Conservation (phyloP, 2,113 vertebrate genomes). For the Antechinus stuartii region DNA sequence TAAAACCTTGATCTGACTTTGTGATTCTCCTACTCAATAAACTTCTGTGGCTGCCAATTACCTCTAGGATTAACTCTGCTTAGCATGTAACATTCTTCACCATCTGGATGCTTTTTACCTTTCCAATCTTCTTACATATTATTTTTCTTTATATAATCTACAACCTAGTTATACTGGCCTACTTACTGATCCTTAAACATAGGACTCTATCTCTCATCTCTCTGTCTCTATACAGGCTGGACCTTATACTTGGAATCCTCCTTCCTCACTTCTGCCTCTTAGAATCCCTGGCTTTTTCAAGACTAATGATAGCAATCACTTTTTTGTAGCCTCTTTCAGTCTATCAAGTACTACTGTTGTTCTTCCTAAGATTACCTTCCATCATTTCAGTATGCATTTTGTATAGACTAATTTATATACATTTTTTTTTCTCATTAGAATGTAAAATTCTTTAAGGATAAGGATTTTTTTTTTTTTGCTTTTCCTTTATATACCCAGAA, state of each 20-base stretch:
- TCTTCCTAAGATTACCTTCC: neutral
- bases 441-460: neutral
- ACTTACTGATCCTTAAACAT: neutral
- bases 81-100: neutral
- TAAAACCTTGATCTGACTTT: neutral
- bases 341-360: neutral
- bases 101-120: neutral
- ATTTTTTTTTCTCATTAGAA: neutral
- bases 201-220: neutral
- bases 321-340: neutral
- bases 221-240: neutral
- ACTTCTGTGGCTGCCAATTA: neutral
- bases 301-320: neutral
- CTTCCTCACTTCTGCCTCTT: neutral
- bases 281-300: neutral
- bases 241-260: neutral
- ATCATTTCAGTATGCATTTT: neutral
- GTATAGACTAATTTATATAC: neutral
- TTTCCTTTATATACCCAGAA: neutral
- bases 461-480: neutral
- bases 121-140: neutral
- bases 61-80: neutral
- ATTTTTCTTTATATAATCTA: neutral
- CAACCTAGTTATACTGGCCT: neutral
- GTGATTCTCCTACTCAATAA: neutral